phyloP scores from a whole-genome alignment of 2,888 invertebrate species.

The Cheilosia variabilis region DNA sequence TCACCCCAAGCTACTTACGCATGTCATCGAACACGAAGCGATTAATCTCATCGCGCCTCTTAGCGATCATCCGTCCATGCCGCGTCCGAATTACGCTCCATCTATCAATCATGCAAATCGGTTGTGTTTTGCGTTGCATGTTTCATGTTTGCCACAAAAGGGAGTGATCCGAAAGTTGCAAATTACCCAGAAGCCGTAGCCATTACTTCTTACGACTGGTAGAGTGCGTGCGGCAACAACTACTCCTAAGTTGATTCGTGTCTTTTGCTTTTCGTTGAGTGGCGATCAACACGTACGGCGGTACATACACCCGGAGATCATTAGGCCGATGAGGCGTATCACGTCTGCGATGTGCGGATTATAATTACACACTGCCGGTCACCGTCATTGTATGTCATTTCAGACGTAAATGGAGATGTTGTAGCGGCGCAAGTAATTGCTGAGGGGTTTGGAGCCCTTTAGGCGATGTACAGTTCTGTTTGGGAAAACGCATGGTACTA shows the following conservation, averaged over 20 bases:
- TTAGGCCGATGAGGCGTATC: constrained; percentile 22
- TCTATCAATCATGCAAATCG: constrained; percentile 1
- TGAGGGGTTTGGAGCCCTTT: neutral
- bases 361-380: constrained; percentile 12
- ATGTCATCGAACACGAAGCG: neutral
- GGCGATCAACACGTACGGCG: constrained; percentile 17
- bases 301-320: neutral
- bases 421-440: constrained; percentile 19
- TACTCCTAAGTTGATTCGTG: neutral
- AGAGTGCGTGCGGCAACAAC: neutral
- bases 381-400: constrained; percentile 43
- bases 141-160: neutral
- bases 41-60: constrained; percentile 15
- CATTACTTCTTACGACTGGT: constrained; percentile 19
- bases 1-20: neutral
- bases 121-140: neutral
- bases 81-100: constrained; percentile 16
- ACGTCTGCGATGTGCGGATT: constrained; percentile 11
- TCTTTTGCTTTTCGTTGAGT: neutral
- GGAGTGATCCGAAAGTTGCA: constrained; percentile 7
- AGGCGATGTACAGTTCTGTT: neutral
- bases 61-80: constrained; percentile 11
- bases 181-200: constrained; percentile 34
- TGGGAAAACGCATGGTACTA: neutral
- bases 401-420: constrained; percentile 6